Evolutionary conservation across 2,888 invertebrate genomes (phyloP), one percentile per base, ranked within the genome.

Genomic region (Agrotis exclamationis): DNA sequence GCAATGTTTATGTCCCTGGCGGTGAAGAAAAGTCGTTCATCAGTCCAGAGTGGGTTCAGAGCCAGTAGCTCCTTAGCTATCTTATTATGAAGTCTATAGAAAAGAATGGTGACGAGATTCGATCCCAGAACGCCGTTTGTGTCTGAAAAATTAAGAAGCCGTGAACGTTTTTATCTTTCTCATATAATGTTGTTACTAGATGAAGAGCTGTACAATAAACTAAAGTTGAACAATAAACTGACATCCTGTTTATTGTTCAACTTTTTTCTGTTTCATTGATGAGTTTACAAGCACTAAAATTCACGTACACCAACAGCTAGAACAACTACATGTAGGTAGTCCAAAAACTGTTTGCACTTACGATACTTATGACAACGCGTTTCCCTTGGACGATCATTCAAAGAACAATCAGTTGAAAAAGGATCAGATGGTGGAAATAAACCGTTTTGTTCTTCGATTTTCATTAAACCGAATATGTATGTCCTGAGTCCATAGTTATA

Each of bases 1-100:
- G 76, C 83, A 14, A 83, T 83, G 56, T 73, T 76, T 3, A 83
- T 80, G 11, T 82, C 80, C 56, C 74, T 70, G 0, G 76, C 67
- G 0, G 74, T 76, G 14, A 71, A 58, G 33, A 80, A 83, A 0
- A 83, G 58, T 1, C 59, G 70, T 0, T 82, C 78, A 24, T 83
- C 80, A 39, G 63, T 44, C 82, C 80, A 82, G 22, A 63, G 50
- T 5, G 82, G 80, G 50, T 83, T 82, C 7, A 80, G 14, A 22
- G 39, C 18, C 0, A 28, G 20, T 18, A 83, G 68, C 39, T 65
- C 47, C 3, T 50, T 22, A 0, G 82, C 80, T 47, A 82, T 58
- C n/a, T 58, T 58, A 51, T 83, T 83, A 45, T 83, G 83, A 7
- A 66, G 53, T 60, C 78, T 70, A 33, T 64, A 73, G 18, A 73